Conservation (phyloP, 2,888 invertebrate species). For the Caenorhabditis wallacei region DNA sequence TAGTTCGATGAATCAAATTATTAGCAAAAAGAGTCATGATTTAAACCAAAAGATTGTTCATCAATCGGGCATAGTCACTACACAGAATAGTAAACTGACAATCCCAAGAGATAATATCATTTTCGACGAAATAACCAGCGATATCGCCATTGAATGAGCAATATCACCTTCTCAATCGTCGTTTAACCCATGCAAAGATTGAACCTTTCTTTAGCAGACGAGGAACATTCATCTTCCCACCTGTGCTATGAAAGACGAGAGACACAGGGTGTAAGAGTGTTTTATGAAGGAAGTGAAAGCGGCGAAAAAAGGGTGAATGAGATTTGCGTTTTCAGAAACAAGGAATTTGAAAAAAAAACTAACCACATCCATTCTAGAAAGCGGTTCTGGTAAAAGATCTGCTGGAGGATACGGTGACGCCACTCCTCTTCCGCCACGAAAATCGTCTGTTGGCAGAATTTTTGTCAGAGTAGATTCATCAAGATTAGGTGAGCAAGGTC, state of each 20-base stretch:
- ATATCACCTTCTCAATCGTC: constrained; percentile 57
- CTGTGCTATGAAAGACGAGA: constrained; percentile 1
- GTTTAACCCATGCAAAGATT: not conserved
- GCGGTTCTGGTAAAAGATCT: constrained; percentile 65
- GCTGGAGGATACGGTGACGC: constrained; percentile 64
- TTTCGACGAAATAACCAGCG: constrained; percentile 57
- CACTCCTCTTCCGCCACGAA: constrained; percentile 35
- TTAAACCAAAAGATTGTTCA: not conserved
- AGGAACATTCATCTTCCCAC: not conserved
- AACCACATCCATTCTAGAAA: constrained; percentile 73
- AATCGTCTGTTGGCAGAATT: constrained; percentile 42
- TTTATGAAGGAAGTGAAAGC: not conserved
- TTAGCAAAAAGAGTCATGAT: not conserved
- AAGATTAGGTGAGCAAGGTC: constrained; percentile 4
- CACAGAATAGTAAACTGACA: constrained; percentile 1
- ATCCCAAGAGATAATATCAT: not conserved
- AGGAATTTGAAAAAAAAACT: constrained; percentile 16
- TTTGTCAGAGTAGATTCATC: constrained; percentile 57
- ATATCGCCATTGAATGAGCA: constrained; percentile 9
- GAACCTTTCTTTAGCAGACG: not conserved
- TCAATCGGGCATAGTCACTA: constrained; percentile 39
- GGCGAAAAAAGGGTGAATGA: not conserved
- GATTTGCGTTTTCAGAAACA: not conserved
- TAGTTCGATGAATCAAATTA: not conserved
- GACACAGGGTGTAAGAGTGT: not conserved